Evolutionary conservation across 2,888 invertebrate species (phyloP).

Genomic region (Biston stratarius): DNA sequence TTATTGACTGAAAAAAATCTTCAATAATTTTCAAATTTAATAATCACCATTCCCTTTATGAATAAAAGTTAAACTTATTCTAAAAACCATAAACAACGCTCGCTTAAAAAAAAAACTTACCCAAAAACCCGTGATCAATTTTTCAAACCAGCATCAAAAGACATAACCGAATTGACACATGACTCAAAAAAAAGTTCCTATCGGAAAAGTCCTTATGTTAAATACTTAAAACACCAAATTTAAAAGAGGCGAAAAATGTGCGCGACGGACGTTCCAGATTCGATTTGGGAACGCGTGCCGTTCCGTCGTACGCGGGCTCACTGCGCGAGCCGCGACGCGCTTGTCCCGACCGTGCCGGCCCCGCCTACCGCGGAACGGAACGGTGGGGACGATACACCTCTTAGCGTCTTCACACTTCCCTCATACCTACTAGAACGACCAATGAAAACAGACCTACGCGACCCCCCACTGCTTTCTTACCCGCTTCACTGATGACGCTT

Average conservation of each 20-base stretch:
- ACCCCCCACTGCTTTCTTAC: slow-evolving; percentile 49
- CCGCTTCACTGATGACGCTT: slow-evolving; percentile 30
- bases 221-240: slow-evolving; percentile 51
- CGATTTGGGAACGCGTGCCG: slow-evolving; percentile 63
- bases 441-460: slow-evolving; percentile 57
- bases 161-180: slow-evolving; percentile 27
- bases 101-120: slow-evolving; percentile 16
- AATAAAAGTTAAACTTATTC: no score
- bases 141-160: slow-evolving; percentile 25
- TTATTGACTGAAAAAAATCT: no score
- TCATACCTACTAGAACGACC: slow-evolving; percentile 78
- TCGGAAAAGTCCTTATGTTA: slow-evolving; percentile 11
- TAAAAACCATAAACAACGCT: no score
- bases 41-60: no score
- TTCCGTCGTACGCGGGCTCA: slow-evolving; percentile 73
- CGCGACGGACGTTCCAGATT: slow-evolving; percentile 55
- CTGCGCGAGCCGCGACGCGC: slow-evolving; percentile 73
- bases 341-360: slow-evolving; percentile 71
- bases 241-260: slow-evolving; percentile 46
- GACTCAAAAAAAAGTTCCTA: slow-evolving; percentile 28
- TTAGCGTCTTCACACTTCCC: slow-evolving; percentile 83
- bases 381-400: slow-evolving; percentile 79
- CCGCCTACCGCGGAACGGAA: slow-evolving; percentile 76
- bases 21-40: no score
- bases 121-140: slow-evolving; percentile 30